Conservation (phyloP, 2,888 invertebrate species). For the Drosophila birchii region DNA sequence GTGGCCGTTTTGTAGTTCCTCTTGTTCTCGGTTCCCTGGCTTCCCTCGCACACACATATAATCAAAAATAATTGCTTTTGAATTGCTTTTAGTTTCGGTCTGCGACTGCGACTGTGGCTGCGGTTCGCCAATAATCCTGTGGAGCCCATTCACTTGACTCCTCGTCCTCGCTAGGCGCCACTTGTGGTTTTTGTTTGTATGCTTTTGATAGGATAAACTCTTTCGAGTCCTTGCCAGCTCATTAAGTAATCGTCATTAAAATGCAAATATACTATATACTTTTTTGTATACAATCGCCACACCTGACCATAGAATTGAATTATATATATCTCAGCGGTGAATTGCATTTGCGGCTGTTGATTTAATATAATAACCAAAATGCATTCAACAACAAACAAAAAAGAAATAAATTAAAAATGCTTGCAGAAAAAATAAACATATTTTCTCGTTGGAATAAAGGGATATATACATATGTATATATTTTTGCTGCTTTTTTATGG, state of each 20-base stretch:
- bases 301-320: constrained; percentile 25
- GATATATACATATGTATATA: neutral
- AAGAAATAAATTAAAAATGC: constrained; percentile 17
- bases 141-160: constrained; percentile 7
- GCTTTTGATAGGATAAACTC: constrained; percentile 17
- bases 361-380: constrained; percentile 43
- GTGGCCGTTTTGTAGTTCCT: constrained; percentile 64
- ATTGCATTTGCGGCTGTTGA: constrained; percentile 54
- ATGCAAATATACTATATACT: neutral
- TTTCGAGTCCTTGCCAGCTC: constrained; percentile 17
- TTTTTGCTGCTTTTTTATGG: constrained; percentile 32
- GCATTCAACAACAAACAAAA: constrained; percentile 13
- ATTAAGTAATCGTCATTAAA: constrained; percentile 37
- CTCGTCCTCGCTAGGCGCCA: constrained; percentile 14
- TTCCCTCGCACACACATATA: constrained; percentile 43
- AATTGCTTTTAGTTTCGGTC: constrained; percentile 68
- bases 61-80: constrained; percentile 72
- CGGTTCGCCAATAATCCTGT: constrained; percentile 7
- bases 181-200: constrained; percentile 28
- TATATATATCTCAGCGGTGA: constrained; percentile 16
- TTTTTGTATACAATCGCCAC: constrained; percentile 18
- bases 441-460: constrained; percentile 13
- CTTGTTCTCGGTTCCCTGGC: constrained; percentile 6
- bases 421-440: constrained; percentile 29
- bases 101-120: constrained; percentile 7